Percentiles rank a stretch among this genome's conserved stretches.
phyloP scores from a whole-genome alignment of 2,113 vertebrate species.

The Galeopterus variegatus region DNA sequence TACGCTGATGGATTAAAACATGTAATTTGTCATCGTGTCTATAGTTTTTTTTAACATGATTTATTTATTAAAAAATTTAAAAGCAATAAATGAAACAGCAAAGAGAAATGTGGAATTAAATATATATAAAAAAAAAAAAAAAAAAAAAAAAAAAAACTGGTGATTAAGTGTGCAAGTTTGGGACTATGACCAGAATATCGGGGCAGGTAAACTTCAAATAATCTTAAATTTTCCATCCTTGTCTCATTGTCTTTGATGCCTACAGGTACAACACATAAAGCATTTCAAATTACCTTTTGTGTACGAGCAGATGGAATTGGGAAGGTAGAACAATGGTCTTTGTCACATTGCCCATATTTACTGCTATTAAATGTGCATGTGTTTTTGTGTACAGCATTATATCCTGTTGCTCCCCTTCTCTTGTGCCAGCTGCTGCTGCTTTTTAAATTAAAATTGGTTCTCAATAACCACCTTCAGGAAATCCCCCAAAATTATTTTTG shows the following conservation, averaged over 20 bases:
- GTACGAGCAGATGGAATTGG: constrained; percentile 42
- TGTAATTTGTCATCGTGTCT: background rate
- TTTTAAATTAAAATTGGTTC: constrained; percentile 61
- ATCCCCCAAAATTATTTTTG: constrained; percentile 60
- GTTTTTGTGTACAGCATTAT: background rate
- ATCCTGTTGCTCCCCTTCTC: background rate
- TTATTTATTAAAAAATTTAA: constrained; percentile 12
- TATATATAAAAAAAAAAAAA: too few species aligned
- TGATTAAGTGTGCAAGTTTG: constrained; percentile 4
- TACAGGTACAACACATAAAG: background rate
- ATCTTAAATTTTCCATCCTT: background rate
- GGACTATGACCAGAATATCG: background rate
- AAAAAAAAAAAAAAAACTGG: background rate
- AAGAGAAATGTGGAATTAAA: background rate
- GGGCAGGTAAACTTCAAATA: constrained; percentile 22
- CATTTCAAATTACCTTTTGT: constrained; percentile 28
- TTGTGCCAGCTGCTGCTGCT: background rate
- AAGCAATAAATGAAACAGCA: background rate
- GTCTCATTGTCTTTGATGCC: background rate
- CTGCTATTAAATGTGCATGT: background rate
- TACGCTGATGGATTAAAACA: background rate
- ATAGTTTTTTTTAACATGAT: background rate
- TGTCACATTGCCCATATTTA: background rate
- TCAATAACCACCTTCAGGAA: constrained; percentile 53
- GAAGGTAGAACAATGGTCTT: constrained; percentile 29